Percentiles rank a stretch among this genome's conserved stretches.
These are phyloP conservation scores for Bubalus kerabau DNA, from an alignment of 2,113 vertebrate genomes.

Conservation along the genomic window DNA sequence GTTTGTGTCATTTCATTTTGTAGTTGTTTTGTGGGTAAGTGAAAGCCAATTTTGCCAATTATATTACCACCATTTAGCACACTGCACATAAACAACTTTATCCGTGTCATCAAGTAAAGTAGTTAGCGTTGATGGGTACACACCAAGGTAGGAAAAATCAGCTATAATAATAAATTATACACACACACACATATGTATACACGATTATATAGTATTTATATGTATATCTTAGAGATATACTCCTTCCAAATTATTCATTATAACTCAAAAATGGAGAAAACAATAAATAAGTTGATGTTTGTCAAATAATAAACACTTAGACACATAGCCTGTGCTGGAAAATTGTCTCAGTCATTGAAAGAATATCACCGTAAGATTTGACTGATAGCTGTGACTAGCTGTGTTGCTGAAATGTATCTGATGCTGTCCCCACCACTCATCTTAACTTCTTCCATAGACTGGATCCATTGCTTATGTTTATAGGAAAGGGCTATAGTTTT, in stretches of 20 bases:
- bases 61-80: slow-evolving; percentile 38
- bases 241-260: neutral
- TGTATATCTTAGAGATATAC: neutral
- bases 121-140: slow-evolving; percentile 30
- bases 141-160: neutral
- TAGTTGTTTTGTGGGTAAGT: slow-evolving; percentile 46
- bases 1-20: slow-evolving; percentile 51
- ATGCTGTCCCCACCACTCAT: neutral
- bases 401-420: neutral
- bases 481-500: neutral
- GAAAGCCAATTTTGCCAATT: slow-evolving; percentile 55
- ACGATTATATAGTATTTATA: neutral
- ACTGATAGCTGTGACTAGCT: neutral
- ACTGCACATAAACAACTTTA: slow-evolving; percentile 40
- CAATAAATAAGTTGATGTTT: neutral
- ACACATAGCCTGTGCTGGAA: neutral
- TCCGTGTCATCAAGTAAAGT: slow-evolving; percentile 34
- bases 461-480: neutral
- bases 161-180: neutral
- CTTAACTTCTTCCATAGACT: neutral
- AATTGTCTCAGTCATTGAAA: neutral
- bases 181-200: neutral
- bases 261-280: neutral
- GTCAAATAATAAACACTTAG: neutral
- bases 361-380: neutral